These are phyloP conservation scores for Sarcophilus harrisii DNA, from an alignment of 2,797 vertebrate species.

Conservation along the genomic window DNA sequence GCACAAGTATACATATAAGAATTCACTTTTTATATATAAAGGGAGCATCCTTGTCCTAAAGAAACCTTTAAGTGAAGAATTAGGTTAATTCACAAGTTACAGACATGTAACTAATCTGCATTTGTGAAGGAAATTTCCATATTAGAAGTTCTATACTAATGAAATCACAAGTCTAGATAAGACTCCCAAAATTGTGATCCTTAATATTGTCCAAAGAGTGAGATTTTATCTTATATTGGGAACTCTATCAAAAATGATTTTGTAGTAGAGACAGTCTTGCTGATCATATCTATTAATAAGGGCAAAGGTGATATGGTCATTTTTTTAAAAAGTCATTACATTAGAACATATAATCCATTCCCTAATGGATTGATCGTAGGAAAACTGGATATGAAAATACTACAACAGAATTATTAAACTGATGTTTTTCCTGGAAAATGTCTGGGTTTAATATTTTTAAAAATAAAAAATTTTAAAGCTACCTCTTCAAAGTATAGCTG, in stretches of 20 bases:
- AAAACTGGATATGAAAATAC: not conserved
- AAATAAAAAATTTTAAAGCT: conserved; percentile 56
- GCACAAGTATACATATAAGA: not conserved
- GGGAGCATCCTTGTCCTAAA: not conserved
- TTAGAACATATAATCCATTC: no score
- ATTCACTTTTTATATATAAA: not conserved
- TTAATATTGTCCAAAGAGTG: conserved; percentile 40
- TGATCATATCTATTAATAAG: conserved; percentile 33
- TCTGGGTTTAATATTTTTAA: conserved; percentile 11
- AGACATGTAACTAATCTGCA: not conserved
- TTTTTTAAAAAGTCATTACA: no score
- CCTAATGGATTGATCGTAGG: not conserved
- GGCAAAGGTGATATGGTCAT: conserved; percentile 5
- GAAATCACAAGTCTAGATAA: not conserved
- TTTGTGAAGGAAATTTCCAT: not conserved
- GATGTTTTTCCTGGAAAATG: not conserved
- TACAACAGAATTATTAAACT: conserved; percentile 2
- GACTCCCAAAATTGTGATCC: not conserved
- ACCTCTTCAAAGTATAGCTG: conserved; percentile 89
- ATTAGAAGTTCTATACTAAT: not conserved
- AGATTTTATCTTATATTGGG: conserved; percentile 13
- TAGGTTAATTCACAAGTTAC: not conserved
- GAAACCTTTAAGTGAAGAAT: not conserved
- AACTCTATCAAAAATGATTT: not conserved
- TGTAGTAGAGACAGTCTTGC: conserved; percentile 23